Evolutionary conservation across 2,797 vertebrate species (phyloP).

Genomic region (Ara ararauna): DNA sequence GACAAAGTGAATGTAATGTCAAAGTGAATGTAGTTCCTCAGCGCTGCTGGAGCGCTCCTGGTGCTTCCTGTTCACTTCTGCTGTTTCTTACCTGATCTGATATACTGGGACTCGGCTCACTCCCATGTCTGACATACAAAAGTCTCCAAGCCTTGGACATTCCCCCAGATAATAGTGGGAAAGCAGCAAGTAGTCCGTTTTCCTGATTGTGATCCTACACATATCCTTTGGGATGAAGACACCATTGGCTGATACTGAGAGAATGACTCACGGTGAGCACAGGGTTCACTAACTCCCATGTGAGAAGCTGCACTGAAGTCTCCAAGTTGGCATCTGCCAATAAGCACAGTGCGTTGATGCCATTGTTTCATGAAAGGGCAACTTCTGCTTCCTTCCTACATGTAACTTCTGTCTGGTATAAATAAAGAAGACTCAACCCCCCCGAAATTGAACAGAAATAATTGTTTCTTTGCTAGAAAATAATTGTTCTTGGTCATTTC

Average conservation of each 20-base stretch:
- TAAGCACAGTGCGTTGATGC: neutral
- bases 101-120: fast-evolving
- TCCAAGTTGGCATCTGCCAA: neutral
- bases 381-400: fast-evolving
- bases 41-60: neutral
- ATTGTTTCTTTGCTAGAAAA: neutral
- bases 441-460: neutral
- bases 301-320: neutral
- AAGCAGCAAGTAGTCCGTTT: neutral
- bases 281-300: neutral
- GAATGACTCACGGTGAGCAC: neutral
- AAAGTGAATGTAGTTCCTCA: neutral
- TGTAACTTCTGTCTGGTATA: neutral
- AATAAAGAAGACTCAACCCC: neutral
- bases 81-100: neutral
- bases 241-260: neutral
- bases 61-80: neutral
- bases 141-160: neutral
- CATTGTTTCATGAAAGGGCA: neutral
- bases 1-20: neutral
- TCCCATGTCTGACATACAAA: fast-evolving
- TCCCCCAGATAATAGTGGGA: neutral
- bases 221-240: neutral
- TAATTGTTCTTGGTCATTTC: neutral
- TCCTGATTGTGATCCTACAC: neutral